Conservation (phyloP, 2,888 invertebrate genomes). For the Allacma fusca region DNA sequence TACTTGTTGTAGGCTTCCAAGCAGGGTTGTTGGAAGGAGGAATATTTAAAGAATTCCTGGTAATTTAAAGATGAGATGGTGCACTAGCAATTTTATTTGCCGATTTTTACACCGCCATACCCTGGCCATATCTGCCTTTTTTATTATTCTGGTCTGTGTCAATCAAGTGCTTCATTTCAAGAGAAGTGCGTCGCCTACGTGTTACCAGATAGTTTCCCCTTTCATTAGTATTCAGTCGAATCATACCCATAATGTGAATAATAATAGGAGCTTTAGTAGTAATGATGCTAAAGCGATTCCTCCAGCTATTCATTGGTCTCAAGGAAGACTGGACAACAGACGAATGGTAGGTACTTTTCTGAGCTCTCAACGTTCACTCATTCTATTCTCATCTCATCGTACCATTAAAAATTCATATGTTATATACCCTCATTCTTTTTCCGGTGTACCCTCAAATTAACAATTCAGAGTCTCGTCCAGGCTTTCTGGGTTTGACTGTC, state of each 20-base stretch:
- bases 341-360: slow-evolving; percentile 53
- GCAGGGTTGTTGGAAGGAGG: neutral
- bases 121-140: slow-evolving; percentile 51
- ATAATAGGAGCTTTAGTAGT: slow-evolving; percentile 43
- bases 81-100: slow-evolving; percentile 57
- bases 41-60: neutral
- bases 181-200: slow-evolving; percentile 46
- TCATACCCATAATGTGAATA: slow-evolving; percentile 37
- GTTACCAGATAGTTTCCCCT: slow-evolving; percentile 58
- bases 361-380: neutral
- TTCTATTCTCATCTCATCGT: slow-evolving; percentile 1
- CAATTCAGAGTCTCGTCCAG: too few species aligned
- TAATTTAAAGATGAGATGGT: slow-evolving; percentile 56
- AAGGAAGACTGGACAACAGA: slow-evolving; percentile 58
- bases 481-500: too few species aligned
- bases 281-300: slow-evolving; percentile 49
- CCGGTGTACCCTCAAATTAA: neutral
- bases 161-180: slow-evolving; percentile 59
- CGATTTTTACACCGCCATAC: slow-evolving; percentile 59
- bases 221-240: slow-evolving; percentile 45
- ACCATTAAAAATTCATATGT: neutral
- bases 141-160: slow-evolving; percentile 56
- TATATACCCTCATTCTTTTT: neutral
- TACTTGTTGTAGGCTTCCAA: neutral
- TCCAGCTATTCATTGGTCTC: slow-evolving; percentile 57